Conservation (phyloP, 2,797 vertebrate species). For the Cynopterus sphinx region DNA sequence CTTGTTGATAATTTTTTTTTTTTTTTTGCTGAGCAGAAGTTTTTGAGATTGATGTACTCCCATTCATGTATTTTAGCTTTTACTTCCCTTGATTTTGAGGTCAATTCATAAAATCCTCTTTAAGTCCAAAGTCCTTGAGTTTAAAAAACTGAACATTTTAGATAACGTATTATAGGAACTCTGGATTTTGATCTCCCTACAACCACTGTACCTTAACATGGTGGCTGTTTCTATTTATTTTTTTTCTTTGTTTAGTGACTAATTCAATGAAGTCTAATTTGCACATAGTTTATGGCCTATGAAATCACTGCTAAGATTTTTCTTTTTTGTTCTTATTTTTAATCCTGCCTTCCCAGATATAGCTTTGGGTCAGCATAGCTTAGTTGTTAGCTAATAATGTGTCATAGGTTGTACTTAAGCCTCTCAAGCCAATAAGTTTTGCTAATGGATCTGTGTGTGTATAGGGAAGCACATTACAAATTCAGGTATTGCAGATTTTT, state of each 20-base stretch:
- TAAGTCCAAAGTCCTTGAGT: too few relatives aligned
- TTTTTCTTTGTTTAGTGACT: background rate
- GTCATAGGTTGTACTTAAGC: background rate
- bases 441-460: background rate
- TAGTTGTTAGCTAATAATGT: background rate
- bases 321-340: background rate
- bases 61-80: too few relatives aligned
- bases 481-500: background rate
- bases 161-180: background rate
- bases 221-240: background rate
- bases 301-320: slow-evolving; percentile 10
- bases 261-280: background rate
- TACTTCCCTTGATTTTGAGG: too few relatives aligned
- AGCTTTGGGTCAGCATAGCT: background rate
- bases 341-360: background rate
- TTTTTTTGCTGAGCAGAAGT: too few relatives aligned
- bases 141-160: background rate
- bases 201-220: background rate
- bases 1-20: too few relatives aligned
- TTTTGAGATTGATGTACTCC: too few relatives aligned
- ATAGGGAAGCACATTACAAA: background rate
- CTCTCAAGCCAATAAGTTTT: background rate
- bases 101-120: too few relatives aligned
- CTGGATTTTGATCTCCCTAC: background rate
- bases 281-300: background rate